Conservation (phyloP, 2,113 vertebrate species). For the Crypturellus undulatus region DNA sequence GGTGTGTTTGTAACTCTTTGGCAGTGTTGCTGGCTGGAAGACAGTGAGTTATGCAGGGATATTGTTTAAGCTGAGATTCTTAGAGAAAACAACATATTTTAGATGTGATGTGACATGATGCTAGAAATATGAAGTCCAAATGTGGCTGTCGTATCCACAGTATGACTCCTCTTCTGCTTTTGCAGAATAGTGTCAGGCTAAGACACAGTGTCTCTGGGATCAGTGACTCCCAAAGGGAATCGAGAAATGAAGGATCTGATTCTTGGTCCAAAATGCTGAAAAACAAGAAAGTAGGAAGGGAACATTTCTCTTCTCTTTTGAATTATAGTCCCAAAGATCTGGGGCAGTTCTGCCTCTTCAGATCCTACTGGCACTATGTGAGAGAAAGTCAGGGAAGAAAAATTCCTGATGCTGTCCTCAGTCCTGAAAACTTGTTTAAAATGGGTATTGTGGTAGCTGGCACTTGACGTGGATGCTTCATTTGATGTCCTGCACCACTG, state of each 20-base stretch:
- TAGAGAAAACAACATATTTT: not conserved
- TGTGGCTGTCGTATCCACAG: not conserved
- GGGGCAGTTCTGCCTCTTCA: not conserved
- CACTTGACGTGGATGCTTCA: not conserved
- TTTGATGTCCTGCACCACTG: not conserved
- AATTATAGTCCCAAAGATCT: not conserved
- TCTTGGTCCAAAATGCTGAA: not conserved
- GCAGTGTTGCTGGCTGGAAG: not conserved
- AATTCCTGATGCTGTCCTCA: not conserved
- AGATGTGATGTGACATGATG: not conserved
- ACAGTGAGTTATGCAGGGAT: not conserved
- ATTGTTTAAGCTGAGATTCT: not conserved
- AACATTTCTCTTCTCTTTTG: not conserved
- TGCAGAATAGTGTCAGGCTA: not conserved
- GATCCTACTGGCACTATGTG: not conserved
- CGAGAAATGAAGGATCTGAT: not conserved
- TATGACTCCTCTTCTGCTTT: not conserved
- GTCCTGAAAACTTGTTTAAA: not conserved
- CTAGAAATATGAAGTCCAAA: not conserved
- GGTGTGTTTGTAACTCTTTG: fast-evolving
- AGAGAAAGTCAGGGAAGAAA: not conserved
- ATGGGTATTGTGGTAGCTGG: not conserved
- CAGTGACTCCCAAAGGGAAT: not conserved
- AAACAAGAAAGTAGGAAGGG: not conserved
- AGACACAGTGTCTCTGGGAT: not conserved